These are phyloP conservation scores for Cephus cinctus DNA, from an alignment of 1,140 invertebrate genomes.

Conservation along the genomic window DNA sequence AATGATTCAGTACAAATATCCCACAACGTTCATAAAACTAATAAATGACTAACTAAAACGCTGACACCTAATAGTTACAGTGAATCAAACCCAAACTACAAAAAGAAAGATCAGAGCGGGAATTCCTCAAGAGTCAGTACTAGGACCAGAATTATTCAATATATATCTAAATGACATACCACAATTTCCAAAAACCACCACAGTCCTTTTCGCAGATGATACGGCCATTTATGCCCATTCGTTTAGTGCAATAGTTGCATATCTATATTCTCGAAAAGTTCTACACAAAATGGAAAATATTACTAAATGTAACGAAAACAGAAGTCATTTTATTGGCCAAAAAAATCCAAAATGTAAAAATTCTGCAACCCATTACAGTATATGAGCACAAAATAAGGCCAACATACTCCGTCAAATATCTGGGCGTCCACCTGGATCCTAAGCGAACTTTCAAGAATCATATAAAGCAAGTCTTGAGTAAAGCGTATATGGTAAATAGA, in stretches of 20 bases:
- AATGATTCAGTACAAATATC: too few species aligned
- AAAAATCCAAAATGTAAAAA: slow-evolving; percentile 20
- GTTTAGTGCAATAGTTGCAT: slow-evolving; percentile 26
- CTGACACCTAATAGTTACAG: slow-evolving; percentile 19
- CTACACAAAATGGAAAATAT: slow-evolving; percentile 33
- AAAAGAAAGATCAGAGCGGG: slow-evolving; percentile 25
- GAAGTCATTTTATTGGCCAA: slow-evolving; percentile 26
- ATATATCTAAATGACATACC: slow-evolving; percentile 34
- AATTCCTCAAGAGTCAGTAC: slow-evolving; percentile 34
- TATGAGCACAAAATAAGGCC: slow-evolving; percentile 13
- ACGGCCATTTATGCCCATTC: slow-evolving; percentile 33
- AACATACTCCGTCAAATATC: slow-evolving; percentile 20
- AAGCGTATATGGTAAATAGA: not conserved
- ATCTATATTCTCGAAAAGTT: slow-evolving; percentile 28
- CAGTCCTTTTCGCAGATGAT: slow-evolving; percentile 37
- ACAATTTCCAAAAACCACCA: slow-evolving; percentile 23
- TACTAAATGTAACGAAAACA: slow-evolving; percentile 32
- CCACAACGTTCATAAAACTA: slow-evolving; percentile 35
- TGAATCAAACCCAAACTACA: slow-evolving; percentile 14
- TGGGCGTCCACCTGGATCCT: slow-evolving; percentile 24
- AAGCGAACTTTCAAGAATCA: slow-evolving; percentile 13
- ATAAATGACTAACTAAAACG: slow-evolving; percentile 31
- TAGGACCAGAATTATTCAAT: slow-evolving; percentile 30
- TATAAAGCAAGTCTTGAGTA: slow-evolving; percentile 9
- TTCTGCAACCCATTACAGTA: slow-evolving; percentile 26